phyloP scores from a whole-genome alignment of 2,888 invertebrate species.

The Leptinotarsa tumamoca region DNA sequence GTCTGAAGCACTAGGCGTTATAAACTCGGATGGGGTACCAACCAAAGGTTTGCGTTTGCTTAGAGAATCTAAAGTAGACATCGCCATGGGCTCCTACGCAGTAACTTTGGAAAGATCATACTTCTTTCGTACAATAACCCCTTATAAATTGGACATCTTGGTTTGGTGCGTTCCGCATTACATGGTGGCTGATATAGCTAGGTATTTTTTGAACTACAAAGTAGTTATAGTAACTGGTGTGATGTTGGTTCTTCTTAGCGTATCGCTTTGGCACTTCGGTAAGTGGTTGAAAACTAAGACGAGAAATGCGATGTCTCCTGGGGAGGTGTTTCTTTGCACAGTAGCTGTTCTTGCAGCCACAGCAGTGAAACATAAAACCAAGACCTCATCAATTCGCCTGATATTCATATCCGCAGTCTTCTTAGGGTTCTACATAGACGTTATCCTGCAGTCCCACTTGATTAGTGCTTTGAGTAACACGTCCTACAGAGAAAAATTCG shows the following conservation, averaged over 20 bases:
- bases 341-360: neutral
- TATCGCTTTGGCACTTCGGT: neutral
- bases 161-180: constrained; percentile 60
- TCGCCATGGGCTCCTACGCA: constrained; percentile 58
- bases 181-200: neutral
- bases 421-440: constrained; percentile 49
- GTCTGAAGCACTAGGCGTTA: constrained; percentile 33
- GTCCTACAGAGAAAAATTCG: constrained; percentile 45
- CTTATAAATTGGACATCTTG: constrained; percentile 58
- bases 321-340: neutral
- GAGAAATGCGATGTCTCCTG: neutral
- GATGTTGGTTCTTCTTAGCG: neutral
- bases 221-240: neutral
- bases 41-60: constrained; percentile 47
- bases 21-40: constrained; percentile 50
- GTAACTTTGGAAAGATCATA: constrained; percentile 52
- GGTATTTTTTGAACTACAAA: neutral
- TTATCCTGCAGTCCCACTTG: constrained; percentile 50
- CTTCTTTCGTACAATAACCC: constrained; percentile 55
- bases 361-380: neutral
- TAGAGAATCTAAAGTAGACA: constrained; percentile 50
- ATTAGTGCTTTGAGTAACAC: constrained; percentile 50
- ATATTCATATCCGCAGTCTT: constrained; percentile 23
- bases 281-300: neutral
- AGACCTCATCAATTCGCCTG: neutral